A percentile compares a stretch with the other conserved stretches of the same genome.
phyloP scores from a whole-genome alignment of 2,797 vertebrate genomes.

The Xerus rutilus region DNA sequence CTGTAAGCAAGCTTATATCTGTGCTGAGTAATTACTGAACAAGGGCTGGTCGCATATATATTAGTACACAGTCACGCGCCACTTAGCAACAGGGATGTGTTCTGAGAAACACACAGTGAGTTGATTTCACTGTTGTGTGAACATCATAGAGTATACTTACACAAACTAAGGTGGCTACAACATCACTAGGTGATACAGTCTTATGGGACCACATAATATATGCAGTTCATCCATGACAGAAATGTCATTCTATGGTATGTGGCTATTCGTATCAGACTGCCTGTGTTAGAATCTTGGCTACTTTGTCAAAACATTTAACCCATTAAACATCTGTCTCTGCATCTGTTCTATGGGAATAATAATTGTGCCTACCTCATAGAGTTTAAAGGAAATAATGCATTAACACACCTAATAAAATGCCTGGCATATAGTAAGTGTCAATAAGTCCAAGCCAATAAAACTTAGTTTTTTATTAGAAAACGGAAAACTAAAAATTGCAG shows the following conservation, averaged over 20 bases:
- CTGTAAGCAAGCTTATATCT: background rate
- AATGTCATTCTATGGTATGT: background rate
- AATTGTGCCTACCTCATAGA: background rate
- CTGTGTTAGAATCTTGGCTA: background rate
- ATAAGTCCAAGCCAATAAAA: conserved; percentile 32
- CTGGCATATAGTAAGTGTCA: background rate
- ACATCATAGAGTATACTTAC: background rate
- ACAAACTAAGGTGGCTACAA: too few relatives aligned
- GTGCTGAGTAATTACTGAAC: conserved; percentile 24
- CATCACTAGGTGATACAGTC: background rate
- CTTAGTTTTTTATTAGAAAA: conserved; percentile 55
- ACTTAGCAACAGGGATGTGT: background rate
- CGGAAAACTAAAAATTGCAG: background rate
- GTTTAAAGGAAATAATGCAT: background rate
- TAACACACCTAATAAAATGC: background rate
- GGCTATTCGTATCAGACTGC: background rate
- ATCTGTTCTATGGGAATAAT: background rate
- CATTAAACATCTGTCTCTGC: background rate
- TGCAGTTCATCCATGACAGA: background rate
- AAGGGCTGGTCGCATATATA: background rate
- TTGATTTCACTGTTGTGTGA: background rate
- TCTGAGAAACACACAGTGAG: background rate
- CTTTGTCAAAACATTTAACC: conserved; percentile 20
- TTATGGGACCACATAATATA: background rate
- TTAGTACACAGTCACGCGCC: background rate